Evolutionary conservation across 1,140 invertebrate species (phyloP).

Genomic region (Heliconius congener): DNA sequence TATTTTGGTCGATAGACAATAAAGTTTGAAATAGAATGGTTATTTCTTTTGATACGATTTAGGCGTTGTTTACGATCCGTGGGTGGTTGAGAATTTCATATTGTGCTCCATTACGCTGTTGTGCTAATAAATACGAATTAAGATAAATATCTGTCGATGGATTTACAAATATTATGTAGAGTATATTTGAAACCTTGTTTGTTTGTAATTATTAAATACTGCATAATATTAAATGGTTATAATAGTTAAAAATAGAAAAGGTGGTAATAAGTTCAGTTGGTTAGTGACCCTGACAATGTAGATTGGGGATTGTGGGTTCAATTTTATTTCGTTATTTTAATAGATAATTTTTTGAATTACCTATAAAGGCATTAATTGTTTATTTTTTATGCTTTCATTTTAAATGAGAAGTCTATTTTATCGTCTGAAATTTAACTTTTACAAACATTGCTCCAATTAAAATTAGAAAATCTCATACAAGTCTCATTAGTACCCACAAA

Average conservation of each 20-base stretch:
- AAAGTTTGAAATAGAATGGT: constrained; percentile 22
- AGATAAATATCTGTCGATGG: neutral
- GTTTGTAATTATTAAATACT: neutral
- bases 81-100: neutral
- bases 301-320: neutral
- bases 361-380: neutral
- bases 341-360: neutral
- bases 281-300: neutral
- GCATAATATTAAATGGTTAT: neutral
- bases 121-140: constrained; percentile 13
- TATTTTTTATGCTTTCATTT: neutral
- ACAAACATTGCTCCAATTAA: too few species aligned
- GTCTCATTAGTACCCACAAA: too few species aligned
- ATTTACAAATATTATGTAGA: neutral
- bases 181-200: neutral
- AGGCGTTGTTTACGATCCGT: constrained; percentile 6
- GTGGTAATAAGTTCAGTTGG: neutral
- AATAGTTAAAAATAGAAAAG: neutral
- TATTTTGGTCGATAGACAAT: constrained; percentile 7
- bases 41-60: constrained; percentile 13
- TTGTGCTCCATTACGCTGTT: neutral
- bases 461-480: too few species aligned
- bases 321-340: neutral
- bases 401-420: neutral
- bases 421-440: too few species aligned